Base-by-base conservation (phyloP, 37 sponge, comb jelly and placozoan species). In the Halisarca cf. caerulea region DNA sequence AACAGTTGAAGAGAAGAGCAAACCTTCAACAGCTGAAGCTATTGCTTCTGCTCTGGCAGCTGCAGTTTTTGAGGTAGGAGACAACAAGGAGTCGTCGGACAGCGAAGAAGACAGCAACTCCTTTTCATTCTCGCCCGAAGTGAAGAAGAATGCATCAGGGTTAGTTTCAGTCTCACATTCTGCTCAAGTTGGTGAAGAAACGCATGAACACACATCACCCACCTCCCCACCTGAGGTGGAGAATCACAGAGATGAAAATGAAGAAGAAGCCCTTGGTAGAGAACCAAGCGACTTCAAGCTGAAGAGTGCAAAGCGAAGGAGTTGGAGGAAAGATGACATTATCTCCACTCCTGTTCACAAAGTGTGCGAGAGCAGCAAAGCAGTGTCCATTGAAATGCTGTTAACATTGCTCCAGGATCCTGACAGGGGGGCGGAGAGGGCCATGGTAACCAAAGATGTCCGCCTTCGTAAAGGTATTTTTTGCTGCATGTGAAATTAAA, bases 321-420 rank as follows among this genome's bases (percentile, higher is more conserved):
- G 1, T 1, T 32, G 32, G 80, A 24, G n/a, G 9, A n/a, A 53
- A 27, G 38, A 58, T n/a, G 25, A 80, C 20, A 28, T 11, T 6
- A 3, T 27, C 5, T 2, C 59, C 24, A 17, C 36, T 80, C 53
- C 36, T 20, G 51, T 47, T 32, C 47, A 75, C 15, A 44, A 75
- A 2, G 47, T 44, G 14, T 75, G 78, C 51, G 21, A 23, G 17
- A 27, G 34, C 24, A 45, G 38, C 1, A 73, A 71, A 45, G 88
- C 81, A n/a, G 21, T 82, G 25, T 85, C 88, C 2, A 54, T 91
- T 47, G 89, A 92, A 21, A 85, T 83, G 4, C 62, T 92, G 60
- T 70, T 89, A 6, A 55, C 80, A 27, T 40, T 92, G 3, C 53
- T 92, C n/a, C 92, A 92, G 66, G 89, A 92, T 28, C 92, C 92